phyloP scores from a whole-genome alignment of 2,797 vertebrate species.

The Anguilla megastoma region DNA sequence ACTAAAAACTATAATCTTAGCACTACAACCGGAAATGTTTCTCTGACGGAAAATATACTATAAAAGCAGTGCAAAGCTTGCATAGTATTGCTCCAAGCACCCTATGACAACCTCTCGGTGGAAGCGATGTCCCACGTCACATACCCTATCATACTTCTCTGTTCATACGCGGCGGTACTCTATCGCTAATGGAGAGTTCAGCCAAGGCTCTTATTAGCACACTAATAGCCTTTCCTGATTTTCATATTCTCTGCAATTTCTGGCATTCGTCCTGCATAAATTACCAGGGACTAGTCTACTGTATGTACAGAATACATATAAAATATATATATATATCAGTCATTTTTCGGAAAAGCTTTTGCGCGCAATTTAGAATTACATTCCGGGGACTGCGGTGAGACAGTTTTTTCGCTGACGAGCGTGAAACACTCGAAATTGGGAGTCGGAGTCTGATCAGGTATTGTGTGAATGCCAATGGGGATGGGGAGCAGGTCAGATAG shows the following conservation, averaged over 20 bases:
- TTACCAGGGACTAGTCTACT: not conserved
- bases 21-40: not conserved
- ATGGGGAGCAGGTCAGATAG: not conserved
- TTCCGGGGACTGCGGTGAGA: not conserved
- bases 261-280: not conserved
- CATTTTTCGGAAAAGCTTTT: not conserved
- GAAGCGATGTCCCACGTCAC: not conserved
- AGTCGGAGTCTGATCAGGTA: not conserved
- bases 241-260: not conserved
- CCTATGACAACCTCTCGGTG: not conserved
- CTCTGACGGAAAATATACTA: too few species aligned
- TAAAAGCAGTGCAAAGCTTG: not conserved
- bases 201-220: not conserved
- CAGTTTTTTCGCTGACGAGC: not conserved
- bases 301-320: not conserved
- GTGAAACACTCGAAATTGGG: not conserved
- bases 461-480: constrained; percentile 1
- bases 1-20: too few species aligned
- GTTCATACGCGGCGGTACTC: not conserved
- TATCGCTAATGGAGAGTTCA: not conserved
- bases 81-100: not conserved
- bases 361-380: not conserved
- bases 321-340: not conserved
- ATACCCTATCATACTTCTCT: not conserved
- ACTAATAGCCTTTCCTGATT: not conserved